phyloP scores from a whole-genome alignment of 2,113 vertebrate genomes.

The Microtus oregoni region DNA sequence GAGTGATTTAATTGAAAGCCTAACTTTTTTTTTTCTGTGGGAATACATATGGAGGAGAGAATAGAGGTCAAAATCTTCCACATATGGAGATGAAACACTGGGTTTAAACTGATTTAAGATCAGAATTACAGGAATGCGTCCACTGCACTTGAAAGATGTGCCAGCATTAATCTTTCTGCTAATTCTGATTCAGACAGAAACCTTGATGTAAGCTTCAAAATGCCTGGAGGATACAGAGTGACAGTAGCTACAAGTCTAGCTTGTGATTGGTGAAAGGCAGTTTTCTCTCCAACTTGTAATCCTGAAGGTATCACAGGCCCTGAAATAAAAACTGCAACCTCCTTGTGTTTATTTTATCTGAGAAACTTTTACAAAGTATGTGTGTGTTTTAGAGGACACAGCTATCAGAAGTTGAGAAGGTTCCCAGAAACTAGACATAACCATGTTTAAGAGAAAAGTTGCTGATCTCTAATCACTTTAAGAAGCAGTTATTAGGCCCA shows the following conservation, averaged over 20 bases:
- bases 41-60: constrained; percentile 12
- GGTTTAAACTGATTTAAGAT: constrained; percentile 25
- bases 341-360: background rate
- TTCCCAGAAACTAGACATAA: background rate
- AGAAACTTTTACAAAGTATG: background rate
- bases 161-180: constrained; percentile 57
- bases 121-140: constrained; percentile 10
- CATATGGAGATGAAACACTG: background rate
- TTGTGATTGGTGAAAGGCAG: constrained; percentile 37
- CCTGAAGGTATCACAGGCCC: background rate
- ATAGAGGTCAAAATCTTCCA: background rate
- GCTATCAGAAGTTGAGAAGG: background rate
- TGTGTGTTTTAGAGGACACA: background rate
- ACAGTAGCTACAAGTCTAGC: constrained; percentile 48
- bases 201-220: constrained; percentile 43
- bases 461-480: background rate
- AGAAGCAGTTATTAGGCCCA: background rate
- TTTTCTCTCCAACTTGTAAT: constrained; percentile 65
- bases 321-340: background rate
- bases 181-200: constrained; percentile 56
- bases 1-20: background rate
- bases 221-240: background rate
- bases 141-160: constrained; percentile 21
- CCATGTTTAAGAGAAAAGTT: background rate
- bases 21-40: background rate